Conservation (phyloP, 2,888 invertebrate genomes). For the Nudaria mundana region DNA sequence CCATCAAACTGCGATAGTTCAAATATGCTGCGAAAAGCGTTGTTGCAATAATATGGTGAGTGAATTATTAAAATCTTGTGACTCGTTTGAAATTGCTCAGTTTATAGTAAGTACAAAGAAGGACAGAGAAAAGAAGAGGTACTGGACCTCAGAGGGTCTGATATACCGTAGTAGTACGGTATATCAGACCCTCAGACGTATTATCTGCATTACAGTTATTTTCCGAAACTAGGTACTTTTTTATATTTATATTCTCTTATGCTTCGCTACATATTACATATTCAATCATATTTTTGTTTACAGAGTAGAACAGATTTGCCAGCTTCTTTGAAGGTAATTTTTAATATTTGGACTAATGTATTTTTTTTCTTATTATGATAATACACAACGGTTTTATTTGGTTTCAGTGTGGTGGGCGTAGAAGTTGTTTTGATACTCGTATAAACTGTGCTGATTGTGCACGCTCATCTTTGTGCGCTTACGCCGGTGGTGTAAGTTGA, state of each 20-base stretch:
- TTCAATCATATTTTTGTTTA: constrained; percentile 34
- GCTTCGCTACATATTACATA: too few species aligned
- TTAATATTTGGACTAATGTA: not conserved
- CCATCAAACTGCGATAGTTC: constrained; percentile 69
- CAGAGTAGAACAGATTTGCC: constrained; percentile 68
- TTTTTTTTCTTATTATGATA: not conserved
- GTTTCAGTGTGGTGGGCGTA: constrained; percentile 52
- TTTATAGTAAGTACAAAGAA: too few species aligned
- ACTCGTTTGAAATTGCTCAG: too few species aligned
- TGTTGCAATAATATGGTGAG: constrained; percentile 58
- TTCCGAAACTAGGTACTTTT: too few species aligned
- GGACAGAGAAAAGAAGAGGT: too few species aligned
- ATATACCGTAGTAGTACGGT: too few species aligned
- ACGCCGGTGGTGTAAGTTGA: constrained; percentile 1
- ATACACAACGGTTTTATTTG: not conserved
- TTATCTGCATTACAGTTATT: too few species aligned
- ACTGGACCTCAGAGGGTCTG: too few species aligned
- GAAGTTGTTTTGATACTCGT: constrained; percentile 35
- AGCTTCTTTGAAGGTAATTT: constrained; percentile 56
- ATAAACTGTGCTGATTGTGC: constrained; percentile 32
- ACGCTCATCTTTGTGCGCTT: not conserved
- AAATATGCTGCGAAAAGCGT: constrained; percentile 53
- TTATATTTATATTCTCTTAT: too few species aligned
- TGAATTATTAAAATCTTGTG: not conserved
- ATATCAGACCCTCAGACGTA: too few species aligned